Evolutionary conservation across 2,113 vertebrate species (phyloP), one percentile per base, ranked within the genome.

Genomic region (Lepisosteus oculatus): DNA sequence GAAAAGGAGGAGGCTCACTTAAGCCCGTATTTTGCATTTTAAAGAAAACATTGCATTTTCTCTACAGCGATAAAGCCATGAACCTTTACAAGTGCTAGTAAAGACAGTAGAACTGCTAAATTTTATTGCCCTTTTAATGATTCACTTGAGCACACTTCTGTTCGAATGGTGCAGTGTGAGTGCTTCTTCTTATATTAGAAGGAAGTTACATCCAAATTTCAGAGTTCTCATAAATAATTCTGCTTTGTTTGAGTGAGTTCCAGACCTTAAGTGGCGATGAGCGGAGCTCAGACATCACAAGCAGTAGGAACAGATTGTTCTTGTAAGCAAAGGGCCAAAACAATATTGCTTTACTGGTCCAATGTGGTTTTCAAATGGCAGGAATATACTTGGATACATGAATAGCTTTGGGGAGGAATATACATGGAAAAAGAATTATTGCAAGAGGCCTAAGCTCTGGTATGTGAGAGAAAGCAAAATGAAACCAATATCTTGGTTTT

Each of bases 111-210:
- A 55, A 59, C 71, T 66, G 55, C 64, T 45, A 73, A 61, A 47
- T 73, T 73, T 68, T 73, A 73, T 68, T 17, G 56, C 14, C 41
- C 56, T 56, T 55, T 73, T 73, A 61, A 73, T 29, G 72, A 57
- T 68, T 73, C 56, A 62, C 72, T 68, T 51, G 72, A 73, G 72
- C 45, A 3, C 57, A 44, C 65, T 68, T 68, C 67, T 29, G 6
- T 41, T 43, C 55, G 67, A 73, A 73, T 73, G 57, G 71, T 47
- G 15, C 65, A 43, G 56, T 44, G 3, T 47, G 65, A 55, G 17
- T 12, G 43, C 56, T 73, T 68, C 4, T 17, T 43, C 44, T 68
- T 41, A 9, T 43, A 66, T 73, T 51, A 68, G 55, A 61, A 8
- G 69, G 59, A 41, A 71, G 12, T n/a, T 45, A 55, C 56, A 14